Percentiles rank a stretch among this genome's conserved stretches.
These are phyloP conservation scores for Myripristis murdjan DNA, from an alignment of 2,797 vertebrate genomes.

Conservation along the genomic window DNA sequence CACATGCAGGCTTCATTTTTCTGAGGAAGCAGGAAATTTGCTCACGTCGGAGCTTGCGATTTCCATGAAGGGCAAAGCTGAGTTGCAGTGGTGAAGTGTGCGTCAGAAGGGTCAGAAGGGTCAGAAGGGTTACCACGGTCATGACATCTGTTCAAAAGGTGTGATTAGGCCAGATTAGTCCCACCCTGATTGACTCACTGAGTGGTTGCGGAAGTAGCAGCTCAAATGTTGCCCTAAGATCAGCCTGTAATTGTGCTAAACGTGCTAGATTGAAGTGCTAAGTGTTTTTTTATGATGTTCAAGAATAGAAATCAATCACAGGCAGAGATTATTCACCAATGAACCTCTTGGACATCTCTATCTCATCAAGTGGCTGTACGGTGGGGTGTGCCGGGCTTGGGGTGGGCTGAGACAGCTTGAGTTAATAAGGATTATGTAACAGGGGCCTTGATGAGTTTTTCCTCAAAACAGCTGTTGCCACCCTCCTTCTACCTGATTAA, in stretches of 20 bases:
- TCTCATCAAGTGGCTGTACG: conserved; percentile 70
- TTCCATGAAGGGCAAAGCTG: not conserved
- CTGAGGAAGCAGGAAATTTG: not conserved
- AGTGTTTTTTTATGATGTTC: not conserved
- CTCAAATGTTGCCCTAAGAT: not conserved
- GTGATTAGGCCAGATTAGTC: conserved; percentile 17
- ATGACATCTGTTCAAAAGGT: conserved; percentile 28
- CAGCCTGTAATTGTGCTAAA: not conserved
- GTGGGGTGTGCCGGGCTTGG: not conserved
- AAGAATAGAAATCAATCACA: conserved; percentile 26
- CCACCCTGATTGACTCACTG: conserved; percentile 6
- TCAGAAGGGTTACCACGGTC: not conserved
- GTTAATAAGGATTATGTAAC: conserved; percentile 84
- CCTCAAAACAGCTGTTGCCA: conserved; percentile 83
- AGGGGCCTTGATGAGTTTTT: conserved; percentile 84
- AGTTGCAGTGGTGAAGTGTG: not conserved
- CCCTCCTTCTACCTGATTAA: conserved; percentile 79
- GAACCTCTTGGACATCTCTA: conserved; percentile 50
- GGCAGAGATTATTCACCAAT: conserved; percentile 43
- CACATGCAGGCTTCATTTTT: rapidly evolving
- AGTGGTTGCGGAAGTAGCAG: not conserved
- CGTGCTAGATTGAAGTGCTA: not conserved
- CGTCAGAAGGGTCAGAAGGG: not conserved
- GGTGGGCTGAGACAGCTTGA: conserved; percentile 64
- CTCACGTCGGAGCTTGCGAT: not conserved